Conservation (phyloP, 2,113 vertebrate genomes). For the Sminthopsis crassicaudata region DNA sequence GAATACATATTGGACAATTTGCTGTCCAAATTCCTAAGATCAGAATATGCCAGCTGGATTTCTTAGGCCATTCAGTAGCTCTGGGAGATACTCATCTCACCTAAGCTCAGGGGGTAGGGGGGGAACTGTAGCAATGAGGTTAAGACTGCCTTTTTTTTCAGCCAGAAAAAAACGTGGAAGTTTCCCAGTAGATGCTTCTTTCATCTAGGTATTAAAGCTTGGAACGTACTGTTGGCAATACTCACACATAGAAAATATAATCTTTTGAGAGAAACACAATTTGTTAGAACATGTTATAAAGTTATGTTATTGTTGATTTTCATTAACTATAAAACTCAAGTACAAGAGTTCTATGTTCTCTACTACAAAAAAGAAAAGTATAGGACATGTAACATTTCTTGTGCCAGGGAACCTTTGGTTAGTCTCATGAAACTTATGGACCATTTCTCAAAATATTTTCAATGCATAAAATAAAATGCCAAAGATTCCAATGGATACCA, state of each 20-base stretch:
- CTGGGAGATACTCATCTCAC: background rate
- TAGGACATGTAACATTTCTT: background rate
- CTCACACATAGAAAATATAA: background rate
- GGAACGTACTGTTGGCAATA: conserved; percentile 46
- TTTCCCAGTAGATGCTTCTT: background rate
- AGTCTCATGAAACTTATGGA: background rate
- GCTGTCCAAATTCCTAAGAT: conserved; percentile 19
- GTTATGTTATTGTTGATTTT: background rate
- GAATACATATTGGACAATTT: conserved; percentile 35
- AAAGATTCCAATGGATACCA: background rate
- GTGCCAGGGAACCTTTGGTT: background rate
- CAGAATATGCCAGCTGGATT: conserved; percentile 27
- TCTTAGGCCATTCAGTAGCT: background rate
- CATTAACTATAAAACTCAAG: conserved; percentile 6
- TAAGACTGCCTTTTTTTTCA: conserved; percentile 30
- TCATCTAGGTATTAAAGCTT: conserved; percentile 46
- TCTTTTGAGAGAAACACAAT: background rate
- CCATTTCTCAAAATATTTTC: background rate
- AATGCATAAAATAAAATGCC: background rate
- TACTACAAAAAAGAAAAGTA: background rate
- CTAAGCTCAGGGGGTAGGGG: conserved; percentile 9
- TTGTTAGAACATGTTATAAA: background rate
- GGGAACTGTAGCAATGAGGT: background rate
- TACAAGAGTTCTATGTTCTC: background rate
- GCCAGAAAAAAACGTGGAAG: conserved; percentile 21